These are phyloP conservation scores for Oncorhynchus masou DNA, from an alignment of 2,113 vertebrate genomes.

Conservation along the genomic window DNA sequence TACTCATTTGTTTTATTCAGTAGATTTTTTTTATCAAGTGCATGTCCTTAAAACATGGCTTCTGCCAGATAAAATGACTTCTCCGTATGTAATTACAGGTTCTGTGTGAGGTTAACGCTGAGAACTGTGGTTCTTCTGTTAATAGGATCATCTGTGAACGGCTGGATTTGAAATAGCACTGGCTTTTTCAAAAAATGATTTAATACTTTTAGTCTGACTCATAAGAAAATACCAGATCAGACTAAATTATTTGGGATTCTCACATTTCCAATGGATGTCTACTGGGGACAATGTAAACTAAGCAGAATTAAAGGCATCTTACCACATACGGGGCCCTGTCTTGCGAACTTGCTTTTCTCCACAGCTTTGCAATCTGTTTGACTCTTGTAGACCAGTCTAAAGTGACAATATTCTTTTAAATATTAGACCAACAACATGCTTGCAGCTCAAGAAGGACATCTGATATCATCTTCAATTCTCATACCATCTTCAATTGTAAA, in stretches of 20 bases:
- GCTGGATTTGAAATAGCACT: background rate
- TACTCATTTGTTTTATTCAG: background rate
- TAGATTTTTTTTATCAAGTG: conserved; percentile 26
- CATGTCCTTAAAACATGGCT: conserved; percentile 23
- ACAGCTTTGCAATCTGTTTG: conserved; percentile 97
- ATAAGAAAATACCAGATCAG: too few relatives aligned
- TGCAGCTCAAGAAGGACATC: background rate
- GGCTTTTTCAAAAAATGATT: too few relatives aligned
- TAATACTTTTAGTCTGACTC: too few relatives aligned
- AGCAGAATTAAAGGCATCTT: conserved; percentile 58
- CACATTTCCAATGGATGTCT: too few relatives aligned
- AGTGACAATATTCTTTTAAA: conserved; percentile 18
- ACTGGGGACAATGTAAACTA: background rate
- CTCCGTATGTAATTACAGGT: conserved; percentile 44
- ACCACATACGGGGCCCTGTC: conserved; percentile 98
- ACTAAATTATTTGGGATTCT: too few relatives aligned
- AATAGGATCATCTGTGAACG: conserved; percentile 36
- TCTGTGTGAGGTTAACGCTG: conserved; percentile 36
- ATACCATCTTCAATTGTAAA: background rate
- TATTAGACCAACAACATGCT: background rate
- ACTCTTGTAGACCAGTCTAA: conserved; percentile 96
- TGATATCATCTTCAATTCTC: background rate
- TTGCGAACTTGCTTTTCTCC: conserved; percentile 98
- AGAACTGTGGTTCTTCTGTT: conserved; percentile 40
- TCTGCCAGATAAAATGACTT: conserved; percentile 37